A percentile compares a stretch with the other conserved stretches of the same genome.
Evolutionary conservation across 2,113 vertebrate species (phyloP).

Genomic region (Catharus minimus): DNA sequence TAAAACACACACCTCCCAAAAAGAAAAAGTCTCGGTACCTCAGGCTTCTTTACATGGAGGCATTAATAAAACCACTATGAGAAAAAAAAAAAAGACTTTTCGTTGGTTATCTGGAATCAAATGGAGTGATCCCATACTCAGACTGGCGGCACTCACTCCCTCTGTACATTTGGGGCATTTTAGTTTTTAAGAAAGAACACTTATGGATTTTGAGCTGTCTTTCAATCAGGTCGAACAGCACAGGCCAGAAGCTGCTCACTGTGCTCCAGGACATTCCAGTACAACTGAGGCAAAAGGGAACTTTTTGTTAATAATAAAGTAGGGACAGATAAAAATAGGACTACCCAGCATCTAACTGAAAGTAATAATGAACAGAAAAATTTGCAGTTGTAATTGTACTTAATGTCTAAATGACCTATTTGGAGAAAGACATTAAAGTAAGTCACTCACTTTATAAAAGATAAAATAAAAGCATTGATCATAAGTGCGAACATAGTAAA

Average conservation of each 20-base stretch:
- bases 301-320: background rate
- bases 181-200: background rate
- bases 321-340: background rate
- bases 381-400: background rate
- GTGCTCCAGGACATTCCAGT: background rate
- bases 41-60: background rate
- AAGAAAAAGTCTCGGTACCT: background rate
- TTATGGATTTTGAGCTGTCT: background rate
- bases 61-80: background rate
- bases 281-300: background rate
- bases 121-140: background rate
- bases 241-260: background rate
- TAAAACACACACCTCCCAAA: background rate
- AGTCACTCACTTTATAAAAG: background rate
- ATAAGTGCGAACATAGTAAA: background rate
- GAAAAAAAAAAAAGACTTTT: background rate
- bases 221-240: background rate
- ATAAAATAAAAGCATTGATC: background rate
- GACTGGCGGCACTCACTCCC: background rate
- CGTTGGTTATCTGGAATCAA: background rate
- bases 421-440: background rate
- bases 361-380: background rate
- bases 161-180: background rate
- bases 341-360: background rate
- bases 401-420: background rate